Base-by-base conservation (phyloP, 2,113 vertebrate species). In the Eulacestoma nigropectus region DNA sequence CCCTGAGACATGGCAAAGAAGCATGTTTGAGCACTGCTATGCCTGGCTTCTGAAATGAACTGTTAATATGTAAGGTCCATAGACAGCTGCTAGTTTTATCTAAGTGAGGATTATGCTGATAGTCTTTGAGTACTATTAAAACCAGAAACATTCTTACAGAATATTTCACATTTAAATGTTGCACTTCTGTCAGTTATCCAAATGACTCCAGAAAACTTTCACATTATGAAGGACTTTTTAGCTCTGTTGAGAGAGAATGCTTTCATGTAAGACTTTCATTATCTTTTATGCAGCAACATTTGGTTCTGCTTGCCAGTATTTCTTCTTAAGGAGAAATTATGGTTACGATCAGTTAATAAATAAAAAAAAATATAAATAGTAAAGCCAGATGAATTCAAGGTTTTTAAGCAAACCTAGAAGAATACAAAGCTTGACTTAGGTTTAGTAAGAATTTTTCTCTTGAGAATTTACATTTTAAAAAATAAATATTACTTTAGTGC, bases 301-400 rank as follows among this genome's bases (percentile, higher is more conserved):
- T 13, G 2, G 35, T 25, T 9, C 44, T 41, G 14, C 8, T 63
- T 75, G 8, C 13, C 10, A 21, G 5, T 26, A 57, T 57, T 79
- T 68, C 9, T 68, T 63, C 37, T 30, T 64, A 15, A 65, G 44
- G 4, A 60, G 7, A 53, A 87, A 15, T 27, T 14, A 27, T 39
- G 4, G 4, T 42, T 63, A 50, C 0, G 1, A 39, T 42, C 1
- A 42, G 1, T 8, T 79, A 73, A 39, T 35, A 77, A 72, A 73
- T 20, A 15, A 49, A 59, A 64, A 64, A 53, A 25, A 18, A 27
- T 7, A 23, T 22, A 39, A 70, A 46, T 11, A 21, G 0, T 3
- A 63, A 87, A 72, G 14, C 2, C 18, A 33, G 21, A 55, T 18
- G 3, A 77, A 73, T 20, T 26, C 9, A 46, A 82, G 29, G 1